Evolutionary conservation across 2,797 vertebrate genomes (phyloP).

Genomic region (Ctenopoma multispine): DNA sequence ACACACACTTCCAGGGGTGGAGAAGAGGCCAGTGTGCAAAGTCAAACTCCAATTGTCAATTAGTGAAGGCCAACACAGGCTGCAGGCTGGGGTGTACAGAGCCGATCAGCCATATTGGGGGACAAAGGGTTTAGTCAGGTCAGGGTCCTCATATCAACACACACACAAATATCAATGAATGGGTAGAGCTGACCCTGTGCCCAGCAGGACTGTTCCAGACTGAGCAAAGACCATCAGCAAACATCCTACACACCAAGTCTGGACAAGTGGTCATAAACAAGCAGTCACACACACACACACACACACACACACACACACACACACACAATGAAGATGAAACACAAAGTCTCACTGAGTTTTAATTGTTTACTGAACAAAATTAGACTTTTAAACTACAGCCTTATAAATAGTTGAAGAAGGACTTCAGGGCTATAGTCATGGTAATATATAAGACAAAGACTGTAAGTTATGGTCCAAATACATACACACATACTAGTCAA

Average conservation of each 20-base stretch:
- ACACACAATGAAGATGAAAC: constrained; percentile 14
- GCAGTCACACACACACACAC: constrained; percentile 2
- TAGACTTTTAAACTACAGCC: too few relatives aligned
- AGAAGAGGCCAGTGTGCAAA: constrained; percentile 63
- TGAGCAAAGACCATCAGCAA: constrained; percentile 60
- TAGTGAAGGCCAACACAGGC: constrained; percentile 79
- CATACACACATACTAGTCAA: too few relatives aligned
- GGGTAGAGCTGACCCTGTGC: constrained; percentile 19
- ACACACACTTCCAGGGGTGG: constrained; percentile 77
- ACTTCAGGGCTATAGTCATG: too few relatives aligned
- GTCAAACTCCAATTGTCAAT: constrained; percentile 74
- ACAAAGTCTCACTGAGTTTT: background rate
- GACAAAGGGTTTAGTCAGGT: constrained; percentile 67
- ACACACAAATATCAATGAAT: constrained; percentile 34
- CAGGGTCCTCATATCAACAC: constrained; percentile 38
- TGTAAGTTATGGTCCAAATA: too few relatives aligned
- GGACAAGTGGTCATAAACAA: constrained; percentile 49
- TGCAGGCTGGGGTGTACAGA: constrained; percentile 60
- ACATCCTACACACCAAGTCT: too few relatives aligned
- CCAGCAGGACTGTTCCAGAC: constrained; percentile 65
- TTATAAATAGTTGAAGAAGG: too few relatives aligned
- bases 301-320: constrained; percentile 15
- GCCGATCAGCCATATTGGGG: constrained; percentile 44
- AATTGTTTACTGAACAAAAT: constrained; percentile 6
- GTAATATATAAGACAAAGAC: too few relatives aligned